A percentile compares a stretch with the other conserved stretches of the same genome.
Evolutionary conservation across 2,113 vertebrate species (phyloP).

Genomic region (Pedionomus torquatus): DNA sequence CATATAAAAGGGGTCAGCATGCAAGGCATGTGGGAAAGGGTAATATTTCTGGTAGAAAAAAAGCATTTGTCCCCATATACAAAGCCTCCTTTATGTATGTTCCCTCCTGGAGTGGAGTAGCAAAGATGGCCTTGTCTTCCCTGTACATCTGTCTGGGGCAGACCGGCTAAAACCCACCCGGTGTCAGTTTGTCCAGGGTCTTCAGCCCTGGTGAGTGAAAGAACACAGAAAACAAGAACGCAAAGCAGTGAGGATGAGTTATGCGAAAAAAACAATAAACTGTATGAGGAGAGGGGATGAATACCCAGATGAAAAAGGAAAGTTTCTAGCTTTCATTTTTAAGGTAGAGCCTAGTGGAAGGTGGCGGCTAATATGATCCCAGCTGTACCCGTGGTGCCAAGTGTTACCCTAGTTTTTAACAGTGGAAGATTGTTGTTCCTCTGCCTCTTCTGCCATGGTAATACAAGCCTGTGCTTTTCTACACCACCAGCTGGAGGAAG

Average conservation of each 20-base stretch:
- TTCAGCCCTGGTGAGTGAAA: not conserved
- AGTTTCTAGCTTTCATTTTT: not conserved
- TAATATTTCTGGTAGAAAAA: not conserved
- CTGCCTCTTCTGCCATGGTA: not conserved
- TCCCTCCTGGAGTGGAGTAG: not conserved
- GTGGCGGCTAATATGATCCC: not conserved
- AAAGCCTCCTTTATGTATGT: not conserved
- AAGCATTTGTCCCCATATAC: not conserved
- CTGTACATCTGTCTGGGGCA: not conserved
- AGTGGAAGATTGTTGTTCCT: not conserved
- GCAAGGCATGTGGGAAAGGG: not conserved
- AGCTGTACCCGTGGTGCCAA: not conserved
- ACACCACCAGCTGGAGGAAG: not conserved
- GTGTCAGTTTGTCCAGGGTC: not conserved
- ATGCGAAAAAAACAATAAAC: not conserved
- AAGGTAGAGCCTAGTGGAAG: not conserved
- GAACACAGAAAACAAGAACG: not conserved
- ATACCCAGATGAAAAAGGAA: not conserved
- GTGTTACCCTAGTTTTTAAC: not conserved
- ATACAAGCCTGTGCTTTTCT: not conserved
- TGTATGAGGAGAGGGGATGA: not conserved
- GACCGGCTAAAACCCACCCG: not conserved
- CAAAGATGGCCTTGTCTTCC: not conserved
- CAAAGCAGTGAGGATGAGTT: not conserved
- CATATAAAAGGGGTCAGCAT: not conserved